Conservation (phyloP, 2,797 vertebrate species). For the Choloepus didactylus region DNA sequence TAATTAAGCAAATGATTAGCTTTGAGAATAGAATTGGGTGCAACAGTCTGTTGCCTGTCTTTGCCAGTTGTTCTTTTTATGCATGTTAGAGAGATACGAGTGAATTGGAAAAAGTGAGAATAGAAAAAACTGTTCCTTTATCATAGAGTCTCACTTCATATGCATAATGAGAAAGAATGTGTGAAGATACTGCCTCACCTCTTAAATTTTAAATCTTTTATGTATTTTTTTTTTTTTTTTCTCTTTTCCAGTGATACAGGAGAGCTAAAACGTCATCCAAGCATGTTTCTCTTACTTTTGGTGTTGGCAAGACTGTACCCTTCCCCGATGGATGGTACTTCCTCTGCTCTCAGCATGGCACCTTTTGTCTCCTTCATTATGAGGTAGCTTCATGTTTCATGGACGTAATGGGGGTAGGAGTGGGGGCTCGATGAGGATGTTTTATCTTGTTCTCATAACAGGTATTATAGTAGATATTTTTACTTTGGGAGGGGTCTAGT, state of each 20-base stretch:
- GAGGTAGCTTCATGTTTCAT: conserved; percentile 88
- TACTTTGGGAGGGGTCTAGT: background rate
- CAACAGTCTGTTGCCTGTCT: background rate
- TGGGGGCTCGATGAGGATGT: background rate
- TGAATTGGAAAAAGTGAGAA: background rate
- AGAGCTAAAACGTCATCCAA: conserved; percentile 93
- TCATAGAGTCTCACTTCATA: background rate
- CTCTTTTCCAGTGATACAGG: conserved; percentile 84
- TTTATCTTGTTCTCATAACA: conserved; percentile 54
- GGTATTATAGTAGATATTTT: background rate
- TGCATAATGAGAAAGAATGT: conserved; percentile 46
- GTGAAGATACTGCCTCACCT: conserved; percentile 1
- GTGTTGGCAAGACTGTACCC: conserved; percentile 96
- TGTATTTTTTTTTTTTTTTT: background rate
- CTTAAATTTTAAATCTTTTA: conserved; percentile 23
- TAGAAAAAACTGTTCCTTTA: background rate
- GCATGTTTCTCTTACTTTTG: conserved; percentile 95
- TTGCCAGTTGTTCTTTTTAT: background rate
- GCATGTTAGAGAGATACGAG: background rate
- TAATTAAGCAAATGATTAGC: background rate
- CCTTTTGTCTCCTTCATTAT: conserved; percentile 95
- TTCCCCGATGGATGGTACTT: conserved; percentile 96
- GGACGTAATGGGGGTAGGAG: background rate
- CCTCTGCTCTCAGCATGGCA: conserved; percentile 93
- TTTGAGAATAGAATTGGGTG: conserved; percentile 16